These are phyloP conservation scores for Hemicordylus capensis DNA, from an alignment of 2,113 vertebrate species.

Conservation along the genomic window DNA sequence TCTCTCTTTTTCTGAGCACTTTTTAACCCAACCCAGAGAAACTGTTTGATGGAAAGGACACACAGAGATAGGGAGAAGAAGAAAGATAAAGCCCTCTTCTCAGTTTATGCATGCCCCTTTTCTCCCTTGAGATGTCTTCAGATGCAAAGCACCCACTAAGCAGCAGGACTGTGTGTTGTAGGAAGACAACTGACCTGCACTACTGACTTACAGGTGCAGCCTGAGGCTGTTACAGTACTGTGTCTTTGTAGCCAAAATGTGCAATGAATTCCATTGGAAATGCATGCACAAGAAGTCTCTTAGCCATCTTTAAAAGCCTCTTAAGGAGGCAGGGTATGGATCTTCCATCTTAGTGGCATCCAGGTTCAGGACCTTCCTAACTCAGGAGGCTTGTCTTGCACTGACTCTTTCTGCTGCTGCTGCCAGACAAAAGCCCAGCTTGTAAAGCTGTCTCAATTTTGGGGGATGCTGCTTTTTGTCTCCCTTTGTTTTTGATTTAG, in stretches of 20 bases:
- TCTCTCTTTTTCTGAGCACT: background rate
- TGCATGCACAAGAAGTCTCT: background rate
- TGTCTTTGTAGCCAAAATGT: background rate
- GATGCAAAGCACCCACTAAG: background rate
- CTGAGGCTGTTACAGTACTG: background rate
- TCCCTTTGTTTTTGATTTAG: no score
- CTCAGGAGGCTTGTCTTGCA: no score
- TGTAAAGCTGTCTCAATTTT: no score
- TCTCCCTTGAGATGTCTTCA: background rate
- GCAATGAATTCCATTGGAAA: background rate
- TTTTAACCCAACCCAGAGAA: background rate
- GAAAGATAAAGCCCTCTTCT: background rate
- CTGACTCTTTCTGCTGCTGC: no score
- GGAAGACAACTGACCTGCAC: background rate
- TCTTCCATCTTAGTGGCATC: no score
- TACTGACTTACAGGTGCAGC: background rate
- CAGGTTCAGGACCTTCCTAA: no score
- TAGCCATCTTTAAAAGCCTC: no score
- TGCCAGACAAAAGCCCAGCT: no score
- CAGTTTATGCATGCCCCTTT: background rate
- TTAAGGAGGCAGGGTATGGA: no score
- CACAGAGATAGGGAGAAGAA: background rate
- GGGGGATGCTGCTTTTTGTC: no score
- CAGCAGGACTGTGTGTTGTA: background rate
- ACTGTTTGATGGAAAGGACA: background rate